phyloP scores from a whole-genome alignment of 1,140 invertebrate genomes.

The Caerostris darwini region DNA sequence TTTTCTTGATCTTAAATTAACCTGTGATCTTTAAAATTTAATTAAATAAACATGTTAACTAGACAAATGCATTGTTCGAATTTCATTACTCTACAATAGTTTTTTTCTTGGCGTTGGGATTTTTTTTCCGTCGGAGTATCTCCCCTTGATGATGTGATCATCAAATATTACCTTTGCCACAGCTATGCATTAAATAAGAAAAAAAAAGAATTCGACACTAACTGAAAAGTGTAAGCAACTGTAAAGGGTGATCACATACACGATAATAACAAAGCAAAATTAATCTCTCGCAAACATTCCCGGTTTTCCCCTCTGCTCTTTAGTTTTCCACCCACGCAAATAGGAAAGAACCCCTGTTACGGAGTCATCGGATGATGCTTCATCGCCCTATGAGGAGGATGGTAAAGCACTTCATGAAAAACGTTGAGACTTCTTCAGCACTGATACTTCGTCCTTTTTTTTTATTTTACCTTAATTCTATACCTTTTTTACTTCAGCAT shows the following conservation, averaged over 20 bases:
- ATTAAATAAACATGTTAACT: too few species aligned
- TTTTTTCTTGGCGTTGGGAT: too few species aligned
- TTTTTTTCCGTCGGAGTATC: too few species aligned
- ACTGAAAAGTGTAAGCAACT: slow-evolving; percentile 4
- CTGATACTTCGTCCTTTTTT: too few species aligned
- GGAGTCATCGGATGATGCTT: background rate
- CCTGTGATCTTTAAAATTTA: too few species aligned
- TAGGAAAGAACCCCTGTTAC: slow-evolving; percentile 30
- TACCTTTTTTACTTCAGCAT: background rate
- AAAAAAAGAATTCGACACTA: background rate
- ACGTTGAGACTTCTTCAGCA: background rate
- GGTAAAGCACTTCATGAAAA: background rate
- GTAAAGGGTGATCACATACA: slow-evolving; percentile 6
- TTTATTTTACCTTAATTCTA: too few species aligned
- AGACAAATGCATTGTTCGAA: too few species aligned
- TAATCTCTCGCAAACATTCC: background rate
- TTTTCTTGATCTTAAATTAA: too few species aligned
- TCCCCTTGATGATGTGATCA: slow-evolving; percentile 31
- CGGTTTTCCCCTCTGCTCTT: slow-evolving; percentile 43
- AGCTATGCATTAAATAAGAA: background rate
- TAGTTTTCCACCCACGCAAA: slow-evolving; percentile 27
- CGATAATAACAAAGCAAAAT: background rate
- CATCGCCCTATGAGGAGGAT: background rate
- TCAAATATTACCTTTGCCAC: slow-evolving; percentile 44
- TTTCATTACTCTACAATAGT: too few species aligned